These are phyloP conservation scores for Frankliniella intonsa DNA, from an alignment of 2,888 invertebrate genomes.

Conservation along the genomic window DNA sequence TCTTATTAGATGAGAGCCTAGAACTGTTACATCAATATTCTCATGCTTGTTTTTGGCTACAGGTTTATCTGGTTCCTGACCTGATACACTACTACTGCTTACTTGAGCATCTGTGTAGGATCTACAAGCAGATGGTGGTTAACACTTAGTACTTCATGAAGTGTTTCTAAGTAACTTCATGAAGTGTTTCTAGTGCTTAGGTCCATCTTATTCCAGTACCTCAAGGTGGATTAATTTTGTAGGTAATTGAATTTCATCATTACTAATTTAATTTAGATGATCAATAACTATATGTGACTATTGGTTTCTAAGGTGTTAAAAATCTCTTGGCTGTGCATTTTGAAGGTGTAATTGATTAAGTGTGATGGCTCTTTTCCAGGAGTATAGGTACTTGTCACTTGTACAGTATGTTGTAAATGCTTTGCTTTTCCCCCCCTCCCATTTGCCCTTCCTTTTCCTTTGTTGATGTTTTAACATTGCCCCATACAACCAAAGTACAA, in stretches of 20 bases:
- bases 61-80: constrained; percentile 4
- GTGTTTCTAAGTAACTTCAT: background rate
- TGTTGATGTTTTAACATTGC: background rate
- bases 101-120: background rate
- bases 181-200: background rate
- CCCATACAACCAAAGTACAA: background rate
- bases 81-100: background rate
- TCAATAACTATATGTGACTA: background rate
- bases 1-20: background rate
- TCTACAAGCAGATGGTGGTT: too few species aligned
- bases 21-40: background rate
- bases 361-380: background rate
- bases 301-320: background rate
- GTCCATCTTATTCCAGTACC: background rate
- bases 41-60: constrained; percentile 4
- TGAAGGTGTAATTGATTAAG: background rate
- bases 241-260: background rate
- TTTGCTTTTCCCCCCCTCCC: background rate
- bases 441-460: too few species aligned
- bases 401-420: background rate
- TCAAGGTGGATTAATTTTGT: background rate
- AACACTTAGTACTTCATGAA: background rate
- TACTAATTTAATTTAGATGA: background rate
- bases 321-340: constrained; percentile 15
- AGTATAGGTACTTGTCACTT: background rate